A percentile compares a stretch with the other conserved stretches of the same genome.
phyloP scores from a whole-genome alignment of 2,113 vertebrate genomes.

The Gallinago media region DNA sequence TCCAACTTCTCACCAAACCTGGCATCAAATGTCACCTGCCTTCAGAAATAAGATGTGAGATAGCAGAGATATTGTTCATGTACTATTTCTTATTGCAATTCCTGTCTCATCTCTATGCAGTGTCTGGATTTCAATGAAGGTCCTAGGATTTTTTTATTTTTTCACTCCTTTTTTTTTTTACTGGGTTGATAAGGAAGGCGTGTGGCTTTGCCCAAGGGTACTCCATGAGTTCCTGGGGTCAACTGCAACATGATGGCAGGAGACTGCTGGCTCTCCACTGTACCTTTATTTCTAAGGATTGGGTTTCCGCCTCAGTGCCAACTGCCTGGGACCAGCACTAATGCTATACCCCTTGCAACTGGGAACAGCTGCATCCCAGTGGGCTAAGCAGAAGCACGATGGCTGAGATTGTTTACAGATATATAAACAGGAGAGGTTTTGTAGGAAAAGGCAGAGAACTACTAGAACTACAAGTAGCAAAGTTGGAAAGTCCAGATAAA shows the following conservation, averaged over 20 bases:
- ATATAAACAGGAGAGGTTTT: background rate
- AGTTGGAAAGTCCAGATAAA: background rate
- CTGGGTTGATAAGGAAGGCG: background rate
- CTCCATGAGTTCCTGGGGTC: background rate
- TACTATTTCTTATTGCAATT: background rate
- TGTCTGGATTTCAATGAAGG: background rate
- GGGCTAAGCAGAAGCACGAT: accelerated
- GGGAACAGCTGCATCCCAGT: background rate
- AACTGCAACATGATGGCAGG: background rate
- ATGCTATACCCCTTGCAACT: background rate
- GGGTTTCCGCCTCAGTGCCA: background rate
- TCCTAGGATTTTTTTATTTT: accelerated
- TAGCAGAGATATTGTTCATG: background rate
- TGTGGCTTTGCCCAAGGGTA: background rate
- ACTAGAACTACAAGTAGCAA: background rate
- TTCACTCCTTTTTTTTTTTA: background rate
- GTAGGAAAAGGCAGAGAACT: background rate
- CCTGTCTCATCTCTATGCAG: background rate
- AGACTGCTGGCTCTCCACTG: background rate
- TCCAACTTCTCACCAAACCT: background rate
- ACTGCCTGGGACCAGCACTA: background rate
- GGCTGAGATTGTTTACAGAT: background rate
- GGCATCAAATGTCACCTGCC: background rate
- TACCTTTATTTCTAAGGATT: background rate
- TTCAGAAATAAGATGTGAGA: background rate